Base-by-base conservation (phyloP, 2,797 vertebrate genomes). In the Coranthus polyacanthus region DNA sequence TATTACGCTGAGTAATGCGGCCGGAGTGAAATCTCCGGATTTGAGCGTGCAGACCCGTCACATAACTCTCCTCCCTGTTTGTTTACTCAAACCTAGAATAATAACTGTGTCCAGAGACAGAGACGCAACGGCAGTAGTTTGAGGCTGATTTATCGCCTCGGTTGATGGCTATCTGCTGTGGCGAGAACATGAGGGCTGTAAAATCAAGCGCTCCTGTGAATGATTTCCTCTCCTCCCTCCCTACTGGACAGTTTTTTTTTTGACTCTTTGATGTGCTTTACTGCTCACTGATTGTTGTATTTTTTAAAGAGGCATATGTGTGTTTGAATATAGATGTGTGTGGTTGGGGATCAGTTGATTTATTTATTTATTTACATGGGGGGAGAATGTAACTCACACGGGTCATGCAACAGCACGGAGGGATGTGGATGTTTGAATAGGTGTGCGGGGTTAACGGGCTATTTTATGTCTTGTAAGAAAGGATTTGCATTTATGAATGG, bases 161-260 rank as follows among this genome's bases (percentile, higher is more conserved):
- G 77, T 37, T 78, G 81, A 89, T 86, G 71, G 52, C 34, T 86
- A 87, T 91, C 87, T 88, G 77, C 85, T 82, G 75, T 6, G 81
- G 70, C 47, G 56, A 22, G 75, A 87, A 77, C 78, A 60, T 12
- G 37, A 67, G 68, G 81, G 79, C 74, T 63, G 74, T 88, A 87
- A 91, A 91, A 89, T 83, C 86, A 85, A 78, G 77, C 63, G 50
- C 75, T 88, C 74, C 84, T 78, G 80, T 84, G 78, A 90, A 78
- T 71, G 67, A 88, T 86, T 79, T 89, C 77, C 80, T 86, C 76
- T 80, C 64, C 68, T 68, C 43, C 47, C 61, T 79, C 71, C 68
- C 68, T 42, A 29, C 62, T 72, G 65, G 43, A 51, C 57, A 12
- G 24, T 65, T 60, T 32, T 49, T 63, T 58, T 6, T 45, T 12